Evolutionary conservation across 2,888 invertebrate species (phyloP).

Genomic region (Phrixothrix hirtus): DNA sequence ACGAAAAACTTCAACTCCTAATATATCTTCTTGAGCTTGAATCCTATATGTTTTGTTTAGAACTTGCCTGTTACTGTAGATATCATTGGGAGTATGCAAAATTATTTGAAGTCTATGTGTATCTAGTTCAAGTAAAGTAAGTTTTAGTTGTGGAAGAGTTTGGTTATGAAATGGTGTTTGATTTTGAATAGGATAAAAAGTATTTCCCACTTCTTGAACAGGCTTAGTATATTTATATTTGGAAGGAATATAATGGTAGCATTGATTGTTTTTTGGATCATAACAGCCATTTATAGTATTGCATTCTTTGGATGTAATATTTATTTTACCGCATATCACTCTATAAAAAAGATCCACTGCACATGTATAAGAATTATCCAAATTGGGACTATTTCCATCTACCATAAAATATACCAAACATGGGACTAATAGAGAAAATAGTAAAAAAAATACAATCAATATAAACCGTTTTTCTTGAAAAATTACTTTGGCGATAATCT

Average conservation of each 20-base stretch:
- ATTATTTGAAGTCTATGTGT: constrained; percentile 36
- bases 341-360: constrained; percentile 41
- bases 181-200: background rate
- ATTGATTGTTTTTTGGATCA: constrained; percentile 40
- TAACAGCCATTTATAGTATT: constrained; percentile 45
- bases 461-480: background rate
- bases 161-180: constrained; percentile 8
- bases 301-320: constrained; percentile 42
- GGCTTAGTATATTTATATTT: constrained; percentile 43
- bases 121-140: constrained; percentile 38
- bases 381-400: constrained; percentile 28
- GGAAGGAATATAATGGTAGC: constrained; percentile 51
- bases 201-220: constrained; percentile 13
- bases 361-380: constrained; percentile 39
- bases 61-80: constrained; percentile 8
- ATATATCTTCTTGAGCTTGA: constrained; percentile 23
- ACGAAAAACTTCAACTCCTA: constrained; percentile 42
- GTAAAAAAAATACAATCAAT: constrained; percentile 1
- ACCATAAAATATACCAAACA: constrained; percentile 39
- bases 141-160: constrained; percentile 31
- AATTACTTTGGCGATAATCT: background rate
- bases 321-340: constrained; percentile 45
- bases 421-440: constrained; percentile 39
- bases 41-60: constrained; percentile 35
- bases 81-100: constrained; percentile 30